A percentile compares a stretch with the other conserved stretches of the same genome.
phyloP scores from a whole-genome alignment of 92 coral and sea anemone species.

The Porites cylindrica region DNA sequence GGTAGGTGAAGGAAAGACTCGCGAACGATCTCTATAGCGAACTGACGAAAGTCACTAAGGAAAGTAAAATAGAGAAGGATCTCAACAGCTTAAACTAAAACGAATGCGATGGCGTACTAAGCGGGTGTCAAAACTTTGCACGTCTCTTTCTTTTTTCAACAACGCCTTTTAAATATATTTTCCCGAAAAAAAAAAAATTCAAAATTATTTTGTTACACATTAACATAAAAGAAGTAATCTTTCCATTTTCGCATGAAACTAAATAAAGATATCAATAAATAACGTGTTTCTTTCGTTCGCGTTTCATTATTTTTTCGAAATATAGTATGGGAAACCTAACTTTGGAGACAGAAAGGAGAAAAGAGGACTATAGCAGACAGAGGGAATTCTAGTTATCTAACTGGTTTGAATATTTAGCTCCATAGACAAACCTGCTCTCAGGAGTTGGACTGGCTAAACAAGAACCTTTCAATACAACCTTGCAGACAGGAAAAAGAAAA shows the following conservation, averaged over 20 bases:
- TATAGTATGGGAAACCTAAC: no score
- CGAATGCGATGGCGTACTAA: no score
- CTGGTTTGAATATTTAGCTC: not conserved
- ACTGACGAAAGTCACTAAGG: slow-evolving; percentile 91
- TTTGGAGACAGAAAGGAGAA: not conserved
- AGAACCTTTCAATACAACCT: slow-evolving; percentile 84
- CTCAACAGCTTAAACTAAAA: not conserved
- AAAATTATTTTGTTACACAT: no score
- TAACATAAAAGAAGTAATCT: no score
- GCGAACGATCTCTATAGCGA: slow-evolving; percentile 77
- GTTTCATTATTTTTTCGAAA: no score
- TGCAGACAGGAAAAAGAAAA: not conserved
- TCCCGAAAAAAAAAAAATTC: no score
- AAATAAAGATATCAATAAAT: no score
- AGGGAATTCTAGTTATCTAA: not conserved
- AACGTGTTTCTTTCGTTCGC: no score
- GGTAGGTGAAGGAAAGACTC: slow-evolving; percentile 82
- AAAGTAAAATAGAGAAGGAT: slow-evolving; percentile 10
- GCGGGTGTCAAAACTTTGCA: no score
- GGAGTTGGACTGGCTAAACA: slow-evolving; percentile 61
- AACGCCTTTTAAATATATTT: no score
- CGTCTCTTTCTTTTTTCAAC: not conserved
- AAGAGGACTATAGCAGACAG: not conserved
- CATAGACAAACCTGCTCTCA: slow-evolving; percentile 63
- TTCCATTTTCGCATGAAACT: no score